A percentile compares a stretch with the other conserved stretches of the same genome.
Conservation (phyloP, 2,113 vertebrate genomes). For the Myotis yumanensis region DNA sequence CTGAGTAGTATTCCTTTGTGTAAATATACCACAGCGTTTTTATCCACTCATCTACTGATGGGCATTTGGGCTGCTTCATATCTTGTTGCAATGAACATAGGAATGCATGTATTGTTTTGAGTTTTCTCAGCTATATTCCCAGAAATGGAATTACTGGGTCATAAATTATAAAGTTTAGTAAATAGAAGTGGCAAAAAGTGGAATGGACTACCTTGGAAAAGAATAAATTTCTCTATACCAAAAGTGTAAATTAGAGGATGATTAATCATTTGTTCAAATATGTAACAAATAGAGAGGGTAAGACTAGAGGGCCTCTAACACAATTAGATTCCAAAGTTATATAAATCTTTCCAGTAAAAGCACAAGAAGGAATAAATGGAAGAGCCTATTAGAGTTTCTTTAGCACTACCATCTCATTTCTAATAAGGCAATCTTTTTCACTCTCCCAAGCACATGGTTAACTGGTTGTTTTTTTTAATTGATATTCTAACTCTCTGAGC, state of each 20-base stretch:
- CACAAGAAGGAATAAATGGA: background rate
- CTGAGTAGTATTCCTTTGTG: background rate
- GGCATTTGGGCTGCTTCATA: background rate
- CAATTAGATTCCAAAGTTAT: background rate
- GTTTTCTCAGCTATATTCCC: background rate
- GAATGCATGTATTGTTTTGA: background rate
- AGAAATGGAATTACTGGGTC: background rate
- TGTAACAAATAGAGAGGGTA: background rate
- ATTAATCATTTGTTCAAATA: background rate
- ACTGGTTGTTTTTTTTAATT: background rate
- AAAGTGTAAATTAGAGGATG: conserved; percentile 8
- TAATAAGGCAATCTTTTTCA: background rate
- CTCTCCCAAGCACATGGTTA: background rate
- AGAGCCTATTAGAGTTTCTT: background rate
- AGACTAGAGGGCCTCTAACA: background rate
- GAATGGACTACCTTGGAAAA: background rate
- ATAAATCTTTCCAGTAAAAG: background rate
- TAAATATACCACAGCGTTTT: background rate
- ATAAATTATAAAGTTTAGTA: background rate
- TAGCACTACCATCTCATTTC: background rate
- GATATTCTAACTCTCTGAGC: background rate
- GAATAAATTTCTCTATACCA: background rate
- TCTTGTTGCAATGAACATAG: background rate
- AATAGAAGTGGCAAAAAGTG: background rate
- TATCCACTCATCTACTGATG: background rate